Evolutionary conservation across 2,113 vertebrate species (phyloP).

Genomic region (Pyrgilauda ruficollis): DNA sequence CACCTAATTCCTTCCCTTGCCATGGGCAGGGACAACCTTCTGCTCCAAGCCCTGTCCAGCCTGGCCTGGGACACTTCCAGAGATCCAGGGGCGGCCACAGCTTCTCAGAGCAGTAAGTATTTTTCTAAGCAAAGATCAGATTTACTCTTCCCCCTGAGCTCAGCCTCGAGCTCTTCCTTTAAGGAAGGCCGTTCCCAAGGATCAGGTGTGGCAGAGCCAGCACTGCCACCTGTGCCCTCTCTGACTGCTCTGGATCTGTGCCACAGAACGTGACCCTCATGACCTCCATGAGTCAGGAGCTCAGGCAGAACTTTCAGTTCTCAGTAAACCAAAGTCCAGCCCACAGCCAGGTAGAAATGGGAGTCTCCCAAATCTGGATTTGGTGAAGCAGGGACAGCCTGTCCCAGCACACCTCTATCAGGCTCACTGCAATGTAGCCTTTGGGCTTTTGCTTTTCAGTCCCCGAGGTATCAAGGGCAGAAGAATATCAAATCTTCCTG

Average conservation of each 20-base stretch:
- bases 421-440: neutral
- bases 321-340: neutral
- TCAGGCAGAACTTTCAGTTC: neutral
- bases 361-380: neutral
- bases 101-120: neutral
- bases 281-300: neutral
- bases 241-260: neutral
- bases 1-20: neutral
- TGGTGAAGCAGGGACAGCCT: neutral
- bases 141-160: neutral
- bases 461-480: neutral
- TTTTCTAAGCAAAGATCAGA: neutral
- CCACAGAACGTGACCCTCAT: neutral
- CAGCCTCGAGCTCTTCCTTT: fast-evolving
- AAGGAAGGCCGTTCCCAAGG: neutral
- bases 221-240: neutral
- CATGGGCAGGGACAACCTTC: neutral
- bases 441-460: neutral
- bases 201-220: neutral
- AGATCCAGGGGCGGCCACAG: neutral
- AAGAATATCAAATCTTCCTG: neutral
- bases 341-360: neutral
- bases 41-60: neutral
- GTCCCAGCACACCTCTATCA: neutral
- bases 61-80: neutral